Conservation (phyloP, 2,888 invertebrate genomes). For the Agriopis marginaria region DNA sequence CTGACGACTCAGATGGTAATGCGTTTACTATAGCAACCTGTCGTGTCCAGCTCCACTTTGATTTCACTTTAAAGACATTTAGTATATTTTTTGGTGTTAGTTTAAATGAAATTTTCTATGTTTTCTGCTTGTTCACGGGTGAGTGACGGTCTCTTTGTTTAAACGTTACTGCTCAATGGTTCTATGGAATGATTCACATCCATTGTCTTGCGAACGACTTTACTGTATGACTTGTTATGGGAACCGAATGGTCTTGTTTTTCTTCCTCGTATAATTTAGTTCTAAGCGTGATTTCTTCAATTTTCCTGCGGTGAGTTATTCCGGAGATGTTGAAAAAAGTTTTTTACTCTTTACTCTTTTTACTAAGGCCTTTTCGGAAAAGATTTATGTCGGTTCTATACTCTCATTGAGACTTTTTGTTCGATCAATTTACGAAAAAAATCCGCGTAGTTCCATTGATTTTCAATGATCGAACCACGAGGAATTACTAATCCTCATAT, state of each 20-base stretch:
- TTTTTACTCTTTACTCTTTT: too few species aligned
- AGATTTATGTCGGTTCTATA: too few species aligned
- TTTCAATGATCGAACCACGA: too few species aligned
- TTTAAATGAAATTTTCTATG: conserved; percentile 12
- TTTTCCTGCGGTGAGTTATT: background rate
- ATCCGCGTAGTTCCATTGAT: too few species aligned
- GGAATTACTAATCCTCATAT: too few species aligned
- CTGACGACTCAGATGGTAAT: too few species aligned
- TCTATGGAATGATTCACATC: conserved; percentile 28
- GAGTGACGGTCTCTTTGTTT: conserved; percentile 43
- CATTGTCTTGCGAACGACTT: conserved; percentile 23
- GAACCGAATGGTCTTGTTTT: conserved; percentile 24
- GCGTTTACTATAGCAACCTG: too few species aligned
- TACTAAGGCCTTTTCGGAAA: too few species aligned
- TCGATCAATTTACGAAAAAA: too few species aligned
- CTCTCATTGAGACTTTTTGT: too few species aligned
- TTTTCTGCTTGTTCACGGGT: conserved; percentile 40
- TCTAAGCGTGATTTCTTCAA: background rate
- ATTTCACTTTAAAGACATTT: background rate
- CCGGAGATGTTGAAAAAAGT: background rate
- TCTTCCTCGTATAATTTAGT: background rate
- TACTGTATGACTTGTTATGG: conserved; percentile 17
- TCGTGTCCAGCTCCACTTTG: too few species aligned
- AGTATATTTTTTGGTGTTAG: background rate
- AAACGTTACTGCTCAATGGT: conserved; percentile 41